These are phyloP conservation scores for Spea hammondii DNA, from an alignment of 2,797 vertebrate species.

Conservation along the genomic window DNA sequence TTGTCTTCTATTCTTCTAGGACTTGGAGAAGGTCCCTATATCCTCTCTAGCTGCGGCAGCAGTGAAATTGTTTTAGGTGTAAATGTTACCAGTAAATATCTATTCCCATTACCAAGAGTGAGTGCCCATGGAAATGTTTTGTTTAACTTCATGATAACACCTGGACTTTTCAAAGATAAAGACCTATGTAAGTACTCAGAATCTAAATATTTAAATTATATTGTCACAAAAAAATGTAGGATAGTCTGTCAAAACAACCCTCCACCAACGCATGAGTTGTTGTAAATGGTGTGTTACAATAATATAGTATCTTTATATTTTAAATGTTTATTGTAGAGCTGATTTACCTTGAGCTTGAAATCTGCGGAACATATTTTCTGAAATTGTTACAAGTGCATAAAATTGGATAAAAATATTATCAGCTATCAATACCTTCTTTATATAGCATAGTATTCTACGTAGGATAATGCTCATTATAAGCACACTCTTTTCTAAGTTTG, in stretches of 20 bases:
- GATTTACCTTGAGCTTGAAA: neutral
- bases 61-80: constrained; percentile 86
- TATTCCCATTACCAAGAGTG: constrained; percentile 82
- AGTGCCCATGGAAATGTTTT: constrained; percentile 70
- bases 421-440: too few species aligned
- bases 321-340: neutral
- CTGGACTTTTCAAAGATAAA: constrained; percentile 86
- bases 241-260: constrained; percentile 27
- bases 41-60: constrained; percentile 79
- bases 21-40: constrained; percentile 89
- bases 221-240: constrained; percentile 33
- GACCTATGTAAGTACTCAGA: constrained; percentile 79
- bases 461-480: too few species aligned
- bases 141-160: constrained; percentile 95
- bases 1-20: constrained; percentile 65
- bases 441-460: too few species aligned
- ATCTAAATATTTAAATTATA: constrained; percentile 43
- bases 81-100: constrained; percentile 80
- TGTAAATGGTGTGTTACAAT: neutral
- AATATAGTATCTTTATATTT: neutral
- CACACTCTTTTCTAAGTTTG: too few species aligned
- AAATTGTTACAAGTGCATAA: too few species aligned
- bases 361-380: too few species aligned
- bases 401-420: too few species aligned
- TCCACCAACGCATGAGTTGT: constrained; percentile 13